A percentile compares a stretch with the other conserved stretches of the same genome.
These are phyloP conservation scores for Pseudolaguvia tuberculata DNA, from an alignment of 2,113 vertebrate species.

Conservation along the genomic window DNA sequence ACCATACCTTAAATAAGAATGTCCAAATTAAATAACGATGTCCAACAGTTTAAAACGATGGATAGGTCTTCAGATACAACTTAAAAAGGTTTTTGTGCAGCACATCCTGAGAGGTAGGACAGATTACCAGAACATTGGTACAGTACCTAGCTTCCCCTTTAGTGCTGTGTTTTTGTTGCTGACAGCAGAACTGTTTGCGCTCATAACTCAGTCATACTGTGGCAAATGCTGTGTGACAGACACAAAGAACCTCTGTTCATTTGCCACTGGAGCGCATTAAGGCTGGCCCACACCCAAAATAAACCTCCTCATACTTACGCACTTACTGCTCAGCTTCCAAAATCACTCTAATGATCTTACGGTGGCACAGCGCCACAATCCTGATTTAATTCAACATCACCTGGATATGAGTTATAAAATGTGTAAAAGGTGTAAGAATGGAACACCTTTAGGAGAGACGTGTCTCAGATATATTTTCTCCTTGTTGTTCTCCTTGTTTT, in stretches of 20 bases:
- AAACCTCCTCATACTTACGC: slow-evolving; percentile 16
- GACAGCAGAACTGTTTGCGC: slow-evolving; percentile 70
- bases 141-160: slow-evolving; percentile 42
- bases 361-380: not conserved
- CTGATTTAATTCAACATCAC: slow-evolving; percentile 1
- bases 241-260: slow-evolving; percentile 64
- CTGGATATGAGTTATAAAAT: not conserved
- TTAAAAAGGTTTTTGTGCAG: no score
- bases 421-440: not conserved
- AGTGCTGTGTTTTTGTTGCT: slow-evolving; percentile 64
- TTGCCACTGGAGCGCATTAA: slow-evolving; percentile 52
- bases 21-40: no score
- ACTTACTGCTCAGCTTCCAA: slow-evolving; percentile 27
- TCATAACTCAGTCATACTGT: slow-evolving; percentile 62
- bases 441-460: not conserved
- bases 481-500: not conserved
- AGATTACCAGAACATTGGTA: not conserved
- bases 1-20: no score
- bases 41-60: no score
- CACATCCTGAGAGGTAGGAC: no score
- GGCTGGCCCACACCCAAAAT: slow-evolving; percentile 51
- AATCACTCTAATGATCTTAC: slow-evolving; percentile 4
- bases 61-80: no score
- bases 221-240: slow-evolving; percentile 68
- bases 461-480: no score